phyloP scores from a whole-genome alignment of 2,113 vertebrate genomes.

The Gymnogyps californianus region DNA sequence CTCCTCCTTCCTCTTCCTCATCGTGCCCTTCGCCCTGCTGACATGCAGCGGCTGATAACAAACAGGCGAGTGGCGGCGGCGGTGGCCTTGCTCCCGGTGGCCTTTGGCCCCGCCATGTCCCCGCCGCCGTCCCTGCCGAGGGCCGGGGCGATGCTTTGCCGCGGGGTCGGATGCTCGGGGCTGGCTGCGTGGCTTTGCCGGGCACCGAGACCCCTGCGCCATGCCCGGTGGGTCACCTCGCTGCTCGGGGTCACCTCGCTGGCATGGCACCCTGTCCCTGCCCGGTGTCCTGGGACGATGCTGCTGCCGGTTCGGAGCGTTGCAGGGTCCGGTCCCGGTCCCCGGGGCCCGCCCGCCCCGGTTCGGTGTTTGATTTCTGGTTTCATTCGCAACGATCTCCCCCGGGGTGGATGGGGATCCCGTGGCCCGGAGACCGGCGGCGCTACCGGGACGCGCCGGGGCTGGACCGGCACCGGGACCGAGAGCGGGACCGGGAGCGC shows the following conservation, averaged over 20 bases:
- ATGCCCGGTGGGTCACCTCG: background rate
- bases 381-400: background rate
- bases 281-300: background rate
- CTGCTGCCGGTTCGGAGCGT: background rate
- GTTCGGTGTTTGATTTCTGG: background rate
- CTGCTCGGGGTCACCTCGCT: background rate
- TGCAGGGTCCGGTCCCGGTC: too few relatives aligned
- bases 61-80: background rate
- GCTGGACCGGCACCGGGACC: background rate
- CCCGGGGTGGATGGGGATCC: background rate
- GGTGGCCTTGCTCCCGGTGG: background rate
- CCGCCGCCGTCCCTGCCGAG: background rate
- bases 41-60: background rate
- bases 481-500: background rate
- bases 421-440: background rate
- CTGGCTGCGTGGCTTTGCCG: background rate
- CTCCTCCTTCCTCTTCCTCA: background rate
- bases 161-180: background rate
- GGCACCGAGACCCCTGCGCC: background rate
- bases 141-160: background rate
- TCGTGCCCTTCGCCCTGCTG: background rate
- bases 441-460: too few relatives aligned
- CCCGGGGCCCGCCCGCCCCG: background rate
- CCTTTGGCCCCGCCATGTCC: background rate
- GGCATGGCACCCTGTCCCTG: fast-evolving